Evolutionary conservation across 1,140 invertebrate genomes (phyloP).

Genomic region (Hyles euphorbiae): DNA sequence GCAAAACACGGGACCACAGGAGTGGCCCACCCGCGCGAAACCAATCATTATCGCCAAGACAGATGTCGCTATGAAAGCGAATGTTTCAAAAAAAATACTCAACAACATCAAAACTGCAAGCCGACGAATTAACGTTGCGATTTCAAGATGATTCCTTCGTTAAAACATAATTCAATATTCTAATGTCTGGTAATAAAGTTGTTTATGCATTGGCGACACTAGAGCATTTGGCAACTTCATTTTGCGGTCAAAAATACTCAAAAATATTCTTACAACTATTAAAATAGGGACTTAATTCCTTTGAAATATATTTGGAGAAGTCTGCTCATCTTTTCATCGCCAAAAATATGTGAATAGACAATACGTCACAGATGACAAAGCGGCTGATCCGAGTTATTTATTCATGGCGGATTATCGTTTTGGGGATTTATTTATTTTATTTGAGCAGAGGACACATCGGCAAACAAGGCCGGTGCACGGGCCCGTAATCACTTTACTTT

Average conservation of each 20-base stretch:
- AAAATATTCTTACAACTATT: background rate
- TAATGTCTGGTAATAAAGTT: slow-evolving; percentile 3
- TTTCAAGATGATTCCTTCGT: slow-evolving; percentile 7
- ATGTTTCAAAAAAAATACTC: slow-evolving; percentile 46
- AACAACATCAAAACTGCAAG: slow-evolving; percentile 60
- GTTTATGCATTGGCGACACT: background rate
- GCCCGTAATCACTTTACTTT: slow-evolving; percentile 51
- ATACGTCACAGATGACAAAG: slow-evolving; percentile 60
- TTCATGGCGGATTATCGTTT: slow-evolving; percentile 63
- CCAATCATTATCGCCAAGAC: slow-evolving; percentile 55
- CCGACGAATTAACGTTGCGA: slow-evolving; percentile 44
- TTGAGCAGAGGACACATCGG: slow-evolving; percentile 52
- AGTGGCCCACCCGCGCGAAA: slow-evolving; percentile 47
- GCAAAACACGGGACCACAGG: slow-evolving; percentile 28
- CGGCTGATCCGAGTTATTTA: slow-evolving; percentile 51
- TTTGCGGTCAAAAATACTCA: background rate
- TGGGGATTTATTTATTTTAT: slow-evolving; percentile 50
- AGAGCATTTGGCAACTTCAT: slow-evolving; percentile 4
- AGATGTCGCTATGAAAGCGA: slow-evolving; percentile 55
- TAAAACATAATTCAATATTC: slow-evolving; percentile 1
- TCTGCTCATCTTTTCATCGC: slow-evolving; percentile 5
- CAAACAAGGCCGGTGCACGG: slow-evolving; percentile 33
- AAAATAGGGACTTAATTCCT: slow-evolving; percentile 3
- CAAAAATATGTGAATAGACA: slow-evolving; percentile 57
- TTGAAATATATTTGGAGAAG: background rate